Evolutionary conservation across 2,888 invertebrate species (phyloP).

Genomic region (Strigamia maritima): DNA sequence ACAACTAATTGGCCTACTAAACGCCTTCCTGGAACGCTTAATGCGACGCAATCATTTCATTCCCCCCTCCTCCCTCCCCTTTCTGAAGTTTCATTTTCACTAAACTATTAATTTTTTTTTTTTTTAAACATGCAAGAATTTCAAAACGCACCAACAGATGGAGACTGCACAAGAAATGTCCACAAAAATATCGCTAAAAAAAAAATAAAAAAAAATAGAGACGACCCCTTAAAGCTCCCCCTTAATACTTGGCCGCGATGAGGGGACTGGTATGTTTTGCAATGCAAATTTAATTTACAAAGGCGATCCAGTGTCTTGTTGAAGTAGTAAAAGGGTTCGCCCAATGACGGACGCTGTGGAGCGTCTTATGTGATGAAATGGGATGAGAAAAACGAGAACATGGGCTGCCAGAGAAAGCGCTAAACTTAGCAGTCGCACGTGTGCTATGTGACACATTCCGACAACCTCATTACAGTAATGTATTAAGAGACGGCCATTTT

Average conservation of each 20-base stretch:
- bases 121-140: neutral
- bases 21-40: slow-evolving; percentile 17
- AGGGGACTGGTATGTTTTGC: slow-evolving; percentile 14
- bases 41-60: neutral
- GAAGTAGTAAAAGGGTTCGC: slow-evolving; percentile 4
- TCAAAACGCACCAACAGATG: neutral
- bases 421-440: slow-evolving; percentile 21
- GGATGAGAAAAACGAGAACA: slow-evolving; percentile 2
- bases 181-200: neutral
- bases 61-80: neutral
- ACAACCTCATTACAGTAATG: neutral
- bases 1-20: neutral
- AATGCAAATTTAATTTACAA: slow-evolving; percentile 21
- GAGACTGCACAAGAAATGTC: neutral
- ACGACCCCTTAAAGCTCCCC: neutral
- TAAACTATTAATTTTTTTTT: too few relatives aligned
- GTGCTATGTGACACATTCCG: slow-evolving; percentile 21
- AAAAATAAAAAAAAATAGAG: neutral
- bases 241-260: neutral
- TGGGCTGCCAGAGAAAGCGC: neutral
- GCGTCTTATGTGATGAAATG: slow-evolving; percentile 29
- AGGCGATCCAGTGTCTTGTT: slow-evolving; percentile 12
- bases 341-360: slow-evolving; percentile 2
- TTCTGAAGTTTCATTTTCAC: neutral
- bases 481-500: neutral